A percentile compares a stretch with the other conserved stretches of the same genome.
Evolutionary conservation across 2,797 vertebrate species (phyloP).

Genomic region (Catamblyrhynchus diadema): DNA sequence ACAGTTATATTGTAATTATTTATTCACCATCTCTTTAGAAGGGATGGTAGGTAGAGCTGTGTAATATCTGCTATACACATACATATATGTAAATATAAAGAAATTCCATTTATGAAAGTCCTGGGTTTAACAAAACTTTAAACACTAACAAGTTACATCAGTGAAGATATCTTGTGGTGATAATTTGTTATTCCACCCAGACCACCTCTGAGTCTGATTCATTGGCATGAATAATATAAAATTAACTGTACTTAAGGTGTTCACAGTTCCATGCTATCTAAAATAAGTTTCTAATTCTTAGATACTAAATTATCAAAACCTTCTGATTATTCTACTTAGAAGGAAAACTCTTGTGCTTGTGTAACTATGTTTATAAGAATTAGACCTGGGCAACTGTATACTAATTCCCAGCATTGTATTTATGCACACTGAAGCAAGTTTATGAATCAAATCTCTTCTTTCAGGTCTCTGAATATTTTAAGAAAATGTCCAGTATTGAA

Average conservation of each 20-base stretch:
- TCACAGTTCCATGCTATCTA: background rate
- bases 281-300: background rate
- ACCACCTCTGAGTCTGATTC: background rate
- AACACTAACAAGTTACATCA: background rate
- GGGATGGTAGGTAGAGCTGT: background rate
- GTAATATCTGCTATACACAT: background rate
- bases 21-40: background rate
- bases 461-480: background rate
- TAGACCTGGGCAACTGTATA: background rate
- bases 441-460: background rate
- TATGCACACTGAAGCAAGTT: background rate
- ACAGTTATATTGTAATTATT: background rate
- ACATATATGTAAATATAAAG: background rate
- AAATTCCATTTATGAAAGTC: background rate
- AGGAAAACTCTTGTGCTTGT: background rate
- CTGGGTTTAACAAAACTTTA: background rate
- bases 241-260: background rate
- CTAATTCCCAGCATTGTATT: background rate
- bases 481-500: background rate
- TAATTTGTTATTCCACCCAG: background rate
- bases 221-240: background rate
- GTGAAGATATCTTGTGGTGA: background rate
- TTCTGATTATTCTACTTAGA: background rate
- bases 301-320: background rate
- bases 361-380: background rate